A percentile compares a stretch with the other conserved stretches of the same genome.
Evolutionary conservation across 2,888 invertebrate species (phyloP).

Genomic region (Xanthia icteritia): DNA sequence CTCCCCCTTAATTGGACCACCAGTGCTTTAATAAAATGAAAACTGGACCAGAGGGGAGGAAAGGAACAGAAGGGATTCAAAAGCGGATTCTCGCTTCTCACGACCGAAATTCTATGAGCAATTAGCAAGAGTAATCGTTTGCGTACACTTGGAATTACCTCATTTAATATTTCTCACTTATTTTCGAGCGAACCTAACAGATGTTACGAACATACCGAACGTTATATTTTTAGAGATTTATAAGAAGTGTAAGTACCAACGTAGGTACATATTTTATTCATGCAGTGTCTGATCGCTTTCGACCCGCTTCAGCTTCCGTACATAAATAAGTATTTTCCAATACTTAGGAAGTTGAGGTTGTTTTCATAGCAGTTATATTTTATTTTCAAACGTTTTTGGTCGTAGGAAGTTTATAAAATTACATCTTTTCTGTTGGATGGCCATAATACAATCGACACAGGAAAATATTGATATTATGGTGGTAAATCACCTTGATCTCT

Average conservation of each 20-base stretch:
- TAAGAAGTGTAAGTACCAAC: slow-evolving; percentile 8
- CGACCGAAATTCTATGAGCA: slow-evolving; percentile 70
- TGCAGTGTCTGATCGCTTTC: slow-evolving; percentile 51
- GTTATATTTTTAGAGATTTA: slow-evolving; percentile 16
- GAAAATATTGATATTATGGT: not conserved
- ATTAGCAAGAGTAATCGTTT: slow-evolving; percentile 77
- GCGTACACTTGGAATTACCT: slow-evolving; percentile 38
- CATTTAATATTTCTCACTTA: slow-evolving; percentile 47
- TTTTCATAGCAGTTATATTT: slow-evolving; percentile 29
- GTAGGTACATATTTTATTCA: slow-evolving; percentile 53
- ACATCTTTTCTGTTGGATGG: not conserved
- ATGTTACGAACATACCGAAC: slow-evolving; percentile 28
- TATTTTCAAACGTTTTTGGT: slow-evolving; percentile 10
- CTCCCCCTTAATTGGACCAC: slow-evolving; percentile 63
- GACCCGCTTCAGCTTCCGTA: slow-evolving; percentile 18
- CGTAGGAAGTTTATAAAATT: slow-evolving; percentile 6
- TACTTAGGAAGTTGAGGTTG: slow-evolving; percentile 31
- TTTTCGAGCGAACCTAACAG: slow-evolving; percentile 19
- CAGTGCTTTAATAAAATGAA: slow-evolving; percentile 69
- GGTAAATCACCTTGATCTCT: not conserved
- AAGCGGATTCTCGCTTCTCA: slow-evolving; percentile 66
- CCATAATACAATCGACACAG: not conserved
- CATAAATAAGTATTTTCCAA: slow-evolving; percentile 54
- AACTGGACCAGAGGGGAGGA: slow-evolving; percentile 52
- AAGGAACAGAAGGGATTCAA: slow-evolving; percentile 26